Evolutionary conservation across 2,888 invertebrate genomes (phyloP), one percentile per base, ranked within the genome.

Genomic region (Hypomecis atomaria): DNA sequence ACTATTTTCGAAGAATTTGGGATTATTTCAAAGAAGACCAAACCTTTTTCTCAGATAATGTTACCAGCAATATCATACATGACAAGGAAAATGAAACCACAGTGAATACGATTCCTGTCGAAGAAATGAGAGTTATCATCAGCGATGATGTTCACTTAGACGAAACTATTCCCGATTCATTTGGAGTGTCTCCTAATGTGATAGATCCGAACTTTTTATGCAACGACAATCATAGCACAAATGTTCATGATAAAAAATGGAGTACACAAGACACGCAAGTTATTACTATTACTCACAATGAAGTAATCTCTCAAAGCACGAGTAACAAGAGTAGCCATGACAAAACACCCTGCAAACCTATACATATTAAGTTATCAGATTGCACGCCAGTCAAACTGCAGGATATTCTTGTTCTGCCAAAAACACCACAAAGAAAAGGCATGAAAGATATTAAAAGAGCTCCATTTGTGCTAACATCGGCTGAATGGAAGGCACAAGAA

Each of bases 401-500:
- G 42, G 55, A 61, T 45, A 42, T 61, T 55, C 42, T 61, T 9
- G 43, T 61, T 34, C 23, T 61, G 33, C 61, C 55, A 48, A 61
- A 54, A 48, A 61, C 61, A 40, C 61, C 61, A 11, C 49, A 59
- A 59, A 56, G 47, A 44, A 64, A 64, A 45, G 59, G 43, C 42
- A 48, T 23, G n/a, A 64, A 54, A 64, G 59, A 64, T 43, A 59
- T 11, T 40, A 59, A 55, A 34, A 64, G 44, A 44, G 50, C 63
- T 36, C 55, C 64, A 33, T 64, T 64, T 59, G 64, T 64, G 50
- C 37, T 64, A 55, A 64, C 64, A 33, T 64, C 64, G 37, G 64
- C 59, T 55, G 55, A 59, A 55, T 59, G 59, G 64, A 59, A 59
- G 38, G 59, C 48, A 13, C 13, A 45, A 45, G 45, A 45, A 45